These are phyloP conservation scores for Numenius arquata DNA, from an alignment of 2,113 vertebrate species.

Conservation along the genomic window DNA sequence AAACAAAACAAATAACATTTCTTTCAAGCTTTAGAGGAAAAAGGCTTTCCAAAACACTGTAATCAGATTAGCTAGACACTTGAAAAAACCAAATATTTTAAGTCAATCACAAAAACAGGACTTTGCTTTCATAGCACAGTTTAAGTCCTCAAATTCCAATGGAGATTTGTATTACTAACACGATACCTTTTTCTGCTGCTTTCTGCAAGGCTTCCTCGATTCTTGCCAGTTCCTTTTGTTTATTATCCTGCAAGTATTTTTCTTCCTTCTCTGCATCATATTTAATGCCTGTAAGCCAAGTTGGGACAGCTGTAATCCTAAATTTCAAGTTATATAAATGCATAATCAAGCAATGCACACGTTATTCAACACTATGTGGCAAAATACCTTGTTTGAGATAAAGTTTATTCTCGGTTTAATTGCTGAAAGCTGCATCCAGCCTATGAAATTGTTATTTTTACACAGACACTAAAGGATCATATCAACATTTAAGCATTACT, in stretches of 20 bases:
- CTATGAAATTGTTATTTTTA: background rate
- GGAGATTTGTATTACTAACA: background rate
- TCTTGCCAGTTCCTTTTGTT: conserved; percentile 89
- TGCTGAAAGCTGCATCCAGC: background rate
- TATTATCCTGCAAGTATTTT: conserved; percentile 87
- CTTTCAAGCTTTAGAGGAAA: background rate
- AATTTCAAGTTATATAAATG: background rate
- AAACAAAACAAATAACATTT: background rate
- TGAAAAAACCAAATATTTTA: background rate
- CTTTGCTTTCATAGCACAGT: background rate
- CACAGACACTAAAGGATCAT: background rate
- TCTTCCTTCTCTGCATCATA: conserved; percentile 95
- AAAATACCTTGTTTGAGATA: background rate
- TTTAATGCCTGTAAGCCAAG: conserved; percentile 80
- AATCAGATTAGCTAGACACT: background rate
- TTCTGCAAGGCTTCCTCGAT: conserved; percentile 92
- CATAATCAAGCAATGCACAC: background rate
- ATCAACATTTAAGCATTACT: background rate
- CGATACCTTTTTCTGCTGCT: conserved; percentile 85
- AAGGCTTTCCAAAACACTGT: background rate
- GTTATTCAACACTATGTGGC: background rate
- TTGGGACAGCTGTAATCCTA: background rate
- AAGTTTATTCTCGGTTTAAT: background rate
- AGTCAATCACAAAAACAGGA: background rate
- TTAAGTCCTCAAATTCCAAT: background rate